Percentiles rank a stretch among this genome's conserved stretches.
These are phyloP conservation scores for Polypterus bichir DNA, from an alignment of 2,113 vertebrate genomes.

Conservation along the genomic window DNA sequence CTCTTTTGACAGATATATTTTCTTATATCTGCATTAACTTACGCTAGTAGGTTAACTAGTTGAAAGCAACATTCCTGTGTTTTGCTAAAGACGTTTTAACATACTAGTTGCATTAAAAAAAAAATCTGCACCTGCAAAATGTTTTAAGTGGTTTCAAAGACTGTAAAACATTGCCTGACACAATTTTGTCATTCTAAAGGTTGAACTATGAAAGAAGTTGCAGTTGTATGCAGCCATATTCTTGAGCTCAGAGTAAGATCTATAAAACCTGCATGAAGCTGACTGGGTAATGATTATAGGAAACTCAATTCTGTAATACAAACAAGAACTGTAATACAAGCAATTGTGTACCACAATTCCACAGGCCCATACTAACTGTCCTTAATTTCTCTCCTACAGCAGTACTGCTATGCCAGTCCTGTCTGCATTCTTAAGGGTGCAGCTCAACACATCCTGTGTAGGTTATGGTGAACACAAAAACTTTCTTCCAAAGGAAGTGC, in stretches of 20 bases:
- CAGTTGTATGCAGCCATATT: slow-evolving; percentile 8
- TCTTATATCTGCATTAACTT: not conserved
- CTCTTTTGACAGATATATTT: not conserved
- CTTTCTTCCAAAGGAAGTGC: slow-evolving; percentile 71
- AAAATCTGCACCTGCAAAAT: not conserved
- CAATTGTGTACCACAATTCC: slow-evolving; percentile 72
- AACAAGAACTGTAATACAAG: slow-evolving; percentile 80
- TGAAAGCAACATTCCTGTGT: not conserved
- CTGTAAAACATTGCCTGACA: no score
- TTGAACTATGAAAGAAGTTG: not conserved
- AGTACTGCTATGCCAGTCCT: slow-evolving; percentile 99
- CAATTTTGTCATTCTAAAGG: not conserved
- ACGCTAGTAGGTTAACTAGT: not conserved
- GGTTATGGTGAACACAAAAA: slow-evolving; percentile 94
- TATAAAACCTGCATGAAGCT: slow-evolving; percentile 80
- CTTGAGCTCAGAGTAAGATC: slow-evolving; percentile 21
- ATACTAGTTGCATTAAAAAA: not conserved
- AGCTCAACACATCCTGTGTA: slow-evolving; percentile 99
- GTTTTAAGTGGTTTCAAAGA: no score
- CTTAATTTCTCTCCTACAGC: slow-evolving; percentile 99
- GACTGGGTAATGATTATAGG: slow-evolving; percentile 55
- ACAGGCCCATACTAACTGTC: slow-evolving; percentile 99
- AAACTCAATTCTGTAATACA: slow-evolving; percentile 66
- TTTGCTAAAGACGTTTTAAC: not conserved
- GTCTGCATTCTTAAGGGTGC: slow-evolving; percentile 99